phyloP scores from a whole-genome alignment of 2,888 invertebrate species.

The Leucophenga montana region DNA sequence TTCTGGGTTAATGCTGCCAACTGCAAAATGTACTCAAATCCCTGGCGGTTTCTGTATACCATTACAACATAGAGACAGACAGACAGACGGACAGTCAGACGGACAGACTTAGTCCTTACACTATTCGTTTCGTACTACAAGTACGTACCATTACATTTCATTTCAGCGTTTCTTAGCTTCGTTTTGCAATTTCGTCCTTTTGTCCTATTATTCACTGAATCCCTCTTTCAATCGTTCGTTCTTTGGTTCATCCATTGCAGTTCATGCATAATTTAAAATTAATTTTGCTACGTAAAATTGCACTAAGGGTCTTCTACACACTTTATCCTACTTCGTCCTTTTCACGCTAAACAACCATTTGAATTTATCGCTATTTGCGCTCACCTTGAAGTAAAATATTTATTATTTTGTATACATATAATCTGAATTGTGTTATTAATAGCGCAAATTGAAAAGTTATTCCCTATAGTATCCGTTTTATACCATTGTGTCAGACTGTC shows the following conservation, averaged over 20 bases:
- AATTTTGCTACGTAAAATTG: slow-evolving; percentile 59
- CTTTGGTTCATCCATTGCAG: slow-evolving; percentile 33
- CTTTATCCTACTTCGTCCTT: neutral
- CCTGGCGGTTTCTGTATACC: slow-evolving; percentile 50
- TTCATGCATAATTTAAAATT: slow-evolving; percentile 66
- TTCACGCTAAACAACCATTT: neutral
- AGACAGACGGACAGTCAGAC: too few relatives aligned
- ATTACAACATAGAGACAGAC: neutral
- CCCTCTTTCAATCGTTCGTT: neutral
- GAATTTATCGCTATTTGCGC: neutral
- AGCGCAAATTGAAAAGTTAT: slow-evolving; percentile 17
- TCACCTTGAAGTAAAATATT: slow-evolving; percentile 12
- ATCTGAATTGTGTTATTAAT: slow-evolving; percentile 20
- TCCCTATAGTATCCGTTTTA: neutral
- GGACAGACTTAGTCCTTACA: too few relatives aligned
- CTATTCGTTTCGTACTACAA: too few relatives aligned
- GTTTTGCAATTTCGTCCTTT: too few relatives aligned
- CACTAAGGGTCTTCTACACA: slow-evolving; percentile 23
- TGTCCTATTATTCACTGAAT: neutral
- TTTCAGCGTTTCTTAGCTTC: too few relatives aligned
- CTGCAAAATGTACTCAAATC: slow-evolving; percentile 55
- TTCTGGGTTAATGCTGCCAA: slow-evolving; percentile 52
- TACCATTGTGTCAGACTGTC: neutral
- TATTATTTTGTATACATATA: slow-evolving; percentile 18
- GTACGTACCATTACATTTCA: too few relatives aligned